Evolutionary conservation across 2,888 invertebrate species (phyloP).

Genomic region (Cantharis rustica): DNA sequence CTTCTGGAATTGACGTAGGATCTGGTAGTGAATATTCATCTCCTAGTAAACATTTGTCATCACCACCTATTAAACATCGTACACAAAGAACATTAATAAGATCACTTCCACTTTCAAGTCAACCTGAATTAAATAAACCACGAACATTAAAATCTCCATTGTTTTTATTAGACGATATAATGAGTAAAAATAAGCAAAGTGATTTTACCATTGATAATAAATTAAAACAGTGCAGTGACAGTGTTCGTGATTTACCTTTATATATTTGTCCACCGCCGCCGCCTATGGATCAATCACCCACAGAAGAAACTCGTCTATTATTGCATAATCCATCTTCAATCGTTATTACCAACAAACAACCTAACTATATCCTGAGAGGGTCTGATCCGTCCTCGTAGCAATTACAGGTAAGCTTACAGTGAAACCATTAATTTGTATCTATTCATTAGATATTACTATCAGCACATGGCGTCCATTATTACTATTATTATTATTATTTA

Average conservation of each 20-base stretch:
- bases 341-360: constrained; percentile 39
- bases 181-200: constrained; percentile 48
- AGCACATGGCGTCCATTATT: too few relatives aligned
- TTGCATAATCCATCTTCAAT: constrained; percentile 43
- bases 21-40: constrained; percentile 52
- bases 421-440: background rate
- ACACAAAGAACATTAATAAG: constrained; percentile 40
- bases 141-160: constrained; percentile 54
- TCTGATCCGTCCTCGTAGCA: constrained; percentile 55
- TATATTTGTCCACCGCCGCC: constrained; percentile 61
- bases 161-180: constrained; percentile 55
- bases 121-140: constrained; percentile 44
- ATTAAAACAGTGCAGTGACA: constrained; percentile 44
- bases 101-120: constrained; percentile 33
- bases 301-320: constrained; percentile 59
- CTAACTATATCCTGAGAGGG: constrained; percentile 50
- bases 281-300: constrained; percentile 59
- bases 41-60: constrained; percentile 50
- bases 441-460: background rate
- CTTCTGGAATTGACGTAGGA: constrained; percentile 63
- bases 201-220: constrained; percentile 50
- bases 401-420: constrained; percentile 46
- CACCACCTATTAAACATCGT: constrained; percentile 46
- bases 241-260: constrained; percentile 52
- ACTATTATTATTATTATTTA: background rate